These are phyloP conservation scores for Hemichromis elongatus DNA, from an alignment of 2,113 vertebrate species.

Conservation along the genomic window DNA sequence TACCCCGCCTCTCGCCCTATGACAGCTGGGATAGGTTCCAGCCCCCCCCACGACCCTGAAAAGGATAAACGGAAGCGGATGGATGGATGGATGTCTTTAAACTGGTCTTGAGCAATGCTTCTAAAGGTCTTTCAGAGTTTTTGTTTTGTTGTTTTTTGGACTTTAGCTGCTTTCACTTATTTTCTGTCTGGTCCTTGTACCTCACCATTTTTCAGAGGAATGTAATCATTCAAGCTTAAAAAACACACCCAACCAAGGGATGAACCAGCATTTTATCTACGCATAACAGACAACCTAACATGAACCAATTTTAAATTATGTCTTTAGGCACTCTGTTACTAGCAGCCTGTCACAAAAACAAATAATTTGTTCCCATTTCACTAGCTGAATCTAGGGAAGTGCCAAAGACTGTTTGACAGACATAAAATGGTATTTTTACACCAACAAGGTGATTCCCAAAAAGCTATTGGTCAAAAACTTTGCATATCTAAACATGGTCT, in stretches of 20 bases:
- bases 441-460: neutral
- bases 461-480: neutral
- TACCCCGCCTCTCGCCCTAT: too few relatives aligned
- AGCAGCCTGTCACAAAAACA: neutral
- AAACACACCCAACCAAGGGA: neutral
- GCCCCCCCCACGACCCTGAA: too few relatives aligned
- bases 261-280: neutral
- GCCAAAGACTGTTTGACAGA: neutral
- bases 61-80: too few relatives aligned
- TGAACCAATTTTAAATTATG: neutral
- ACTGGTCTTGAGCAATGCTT: neutral
- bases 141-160: neutral
- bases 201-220: neutral
- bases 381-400: neutral
- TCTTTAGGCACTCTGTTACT: neutral
- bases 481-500: neutral
- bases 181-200: neutral
- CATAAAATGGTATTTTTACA: neutral
- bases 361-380: neutral
- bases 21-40: too few relatives aligned
- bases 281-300: neutral
- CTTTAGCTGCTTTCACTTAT: neutral
- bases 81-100: too few relatives aligned
- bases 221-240: neutral
- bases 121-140: neutral